Conservation (phyloP, 2,113 vertebrate species). For the Megaleporinus macrocephalus region DNA sequence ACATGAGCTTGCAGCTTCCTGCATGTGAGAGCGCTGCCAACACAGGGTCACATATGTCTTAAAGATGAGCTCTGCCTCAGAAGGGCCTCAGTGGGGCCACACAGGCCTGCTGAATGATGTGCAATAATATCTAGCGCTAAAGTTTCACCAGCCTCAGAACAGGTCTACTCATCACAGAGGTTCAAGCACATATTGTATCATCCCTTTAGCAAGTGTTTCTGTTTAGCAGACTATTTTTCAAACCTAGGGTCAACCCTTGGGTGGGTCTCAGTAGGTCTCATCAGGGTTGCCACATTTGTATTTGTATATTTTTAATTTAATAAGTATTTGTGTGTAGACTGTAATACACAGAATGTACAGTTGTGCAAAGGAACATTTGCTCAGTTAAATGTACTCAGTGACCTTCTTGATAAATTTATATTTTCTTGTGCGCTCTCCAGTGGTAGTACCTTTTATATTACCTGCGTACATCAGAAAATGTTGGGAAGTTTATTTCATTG, state of each 20-base stretch:
- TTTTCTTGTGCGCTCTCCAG: no score
- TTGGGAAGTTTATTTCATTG: no score
- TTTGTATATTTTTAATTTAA: background rate
- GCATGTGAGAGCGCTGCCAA: background rate
- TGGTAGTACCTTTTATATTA: no score
- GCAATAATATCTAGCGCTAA: conserved; percentile 1
- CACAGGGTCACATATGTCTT: conserved; percentile 62
- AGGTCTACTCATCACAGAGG: background rate
- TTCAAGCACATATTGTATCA: background rate
- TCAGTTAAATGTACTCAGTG: no score
- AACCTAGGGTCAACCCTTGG: background rate
- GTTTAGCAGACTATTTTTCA: no score
- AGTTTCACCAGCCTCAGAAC: background rate
- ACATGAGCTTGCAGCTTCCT: conserved; percentile 43
- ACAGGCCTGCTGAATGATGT: conserved; percentile 1
- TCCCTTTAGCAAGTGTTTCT: background rate
- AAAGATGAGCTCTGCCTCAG: conserved; percentile 56
- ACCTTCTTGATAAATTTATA: no score
- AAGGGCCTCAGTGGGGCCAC: background rate
- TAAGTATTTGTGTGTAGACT: background rate
- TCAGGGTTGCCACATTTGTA: no score
- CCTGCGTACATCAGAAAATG: no score
- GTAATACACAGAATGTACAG: no score
- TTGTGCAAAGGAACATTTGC: no score
- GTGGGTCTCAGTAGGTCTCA: background rate